Percentiles rank a stretch among this genome's conserved stretches.
Conservation (phyloP, 1,140 invertebrate species). For the Aphis craccivora region DNA sequence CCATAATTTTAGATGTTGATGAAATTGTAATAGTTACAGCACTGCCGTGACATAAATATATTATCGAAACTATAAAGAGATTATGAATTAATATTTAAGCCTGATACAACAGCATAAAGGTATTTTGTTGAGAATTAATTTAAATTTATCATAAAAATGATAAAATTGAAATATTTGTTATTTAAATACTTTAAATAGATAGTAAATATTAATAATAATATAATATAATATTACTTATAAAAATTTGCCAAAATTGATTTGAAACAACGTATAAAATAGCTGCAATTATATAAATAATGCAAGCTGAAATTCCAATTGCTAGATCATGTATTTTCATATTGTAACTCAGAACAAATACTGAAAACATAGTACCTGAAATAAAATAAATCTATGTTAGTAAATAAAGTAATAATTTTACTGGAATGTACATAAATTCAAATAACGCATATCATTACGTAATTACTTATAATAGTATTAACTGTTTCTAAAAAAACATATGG, state of each 20-base stretch:
- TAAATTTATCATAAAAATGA: neutral
- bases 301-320: slow-evolving; percentile 59
- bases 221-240: slow-evolving; percentile 55
- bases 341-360: slow-evolving; percentile 58
- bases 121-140: neutral
- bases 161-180: neutral
- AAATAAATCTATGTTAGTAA: neutral
- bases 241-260: slow-evolving; percentile 58
- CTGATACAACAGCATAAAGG: neutral
- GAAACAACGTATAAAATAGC: slow-evolving; percentile 59
- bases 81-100: neutral
- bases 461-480: too few relatives aligned
- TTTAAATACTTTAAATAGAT: too few relatives aligned
- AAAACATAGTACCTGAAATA: slow-evolving; percentile 59
- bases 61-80: neutral
- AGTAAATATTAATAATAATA: too few relatives aligned
- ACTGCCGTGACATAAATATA: neutral
- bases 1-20: neutral
- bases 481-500: too few relatives aligned
- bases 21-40: neutral
- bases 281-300: slow-evolving; percentile 58
- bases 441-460: neutral
- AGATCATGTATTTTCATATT: slow-evolving; percentile 58
- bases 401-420: neutral
- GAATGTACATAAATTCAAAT: neutral